Evolutionary conservation across 2,113 vertebrate species (phyloP).

Genomic region (Dasyornis broadbenti): DNA sequence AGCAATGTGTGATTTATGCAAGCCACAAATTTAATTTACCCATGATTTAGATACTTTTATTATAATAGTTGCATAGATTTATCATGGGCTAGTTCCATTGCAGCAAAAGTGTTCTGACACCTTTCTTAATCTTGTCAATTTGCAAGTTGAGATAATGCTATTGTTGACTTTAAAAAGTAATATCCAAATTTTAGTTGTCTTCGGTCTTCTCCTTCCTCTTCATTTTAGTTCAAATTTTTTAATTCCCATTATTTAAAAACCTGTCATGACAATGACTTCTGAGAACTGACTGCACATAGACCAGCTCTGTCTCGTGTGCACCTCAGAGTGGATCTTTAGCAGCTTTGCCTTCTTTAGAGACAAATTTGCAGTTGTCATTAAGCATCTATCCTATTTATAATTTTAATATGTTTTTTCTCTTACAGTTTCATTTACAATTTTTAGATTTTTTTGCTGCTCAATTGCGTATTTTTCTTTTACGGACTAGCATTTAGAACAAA

Average conservation of each 20-base stretch:
- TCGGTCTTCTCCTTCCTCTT: neutral
- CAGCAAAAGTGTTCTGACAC: slow-evolving; percentile 1
- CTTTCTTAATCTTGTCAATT: slow-evolving; percentile 42
- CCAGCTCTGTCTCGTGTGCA: neutral
- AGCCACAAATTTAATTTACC: slow-evolving; percentile 47
- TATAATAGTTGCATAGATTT: slow-evolving; percentile 40
- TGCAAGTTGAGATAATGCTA: slow-evolving; percentile 15
- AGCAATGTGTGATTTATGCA: slow-evolving; percentile 46
- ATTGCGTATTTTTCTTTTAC: neutral
- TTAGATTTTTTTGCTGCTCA: neutral
- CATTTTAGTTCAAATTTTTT: neutral
- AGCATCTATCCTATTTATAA: neutral
- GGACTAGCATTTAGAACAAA: neutral
- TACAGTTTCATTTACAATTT: neutral
- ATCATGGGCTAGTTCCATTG: slow-evolving; percentile 9
- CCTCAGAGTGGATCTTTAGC: neutral
- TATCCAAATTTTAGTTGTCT: neutral
- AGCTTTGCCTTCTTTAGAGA: neutral
- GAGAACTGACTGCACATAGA: neutral
- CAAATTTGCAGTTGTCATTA: neutral
- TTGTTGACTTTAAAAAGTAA: slow-evolving; percentile 17
- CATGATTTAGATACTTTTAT: slow-evolving; percentile 26
- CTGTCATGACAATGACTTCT: neutral
- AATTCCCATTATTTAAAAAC: neutral
- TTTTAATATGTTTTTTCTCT: neutral